Evolutionary conservation across 2,113 vertebrate species (phyloP).

Genomic region (chimpanzee (Pan troglodytes)): NHGRI_mPanTro3-v2.1_pri NC_072404.2:149014501-149015000

Average conservation of each 20-base stretch:
- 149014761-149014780: not conserved
- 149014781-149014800: not conserved
- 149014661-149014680: not conserved
- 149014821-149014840: not conserved
- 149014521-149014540: not conserved
- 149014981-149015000: not conserved
- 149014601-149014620: not conserved
- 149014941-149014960: not conserved
- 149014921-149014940: not conserved
- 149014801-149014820: not conserved
- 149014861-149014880: not conserved
- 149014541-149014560: not conserved
- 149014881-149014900: not conserved
- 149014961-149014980: not conserved
- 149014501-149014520: not conserved
- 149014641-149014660: not conserved
- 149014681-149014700: not conserved
- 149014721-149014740: not conserved
- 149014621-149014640: not conserved
- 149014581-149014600: not conserved
- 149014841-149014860: slow-evolving; percentile 1
- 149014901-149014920: not conserved
- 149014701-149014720: not conserved
- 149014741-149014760: not conserved
- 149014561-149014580: not conserved